These are phyloP conservation scores for Acromyrmex echinatior DNA, from an alignment of 1,140 invertebrate species.

Conservation along the genomic window DNA sequence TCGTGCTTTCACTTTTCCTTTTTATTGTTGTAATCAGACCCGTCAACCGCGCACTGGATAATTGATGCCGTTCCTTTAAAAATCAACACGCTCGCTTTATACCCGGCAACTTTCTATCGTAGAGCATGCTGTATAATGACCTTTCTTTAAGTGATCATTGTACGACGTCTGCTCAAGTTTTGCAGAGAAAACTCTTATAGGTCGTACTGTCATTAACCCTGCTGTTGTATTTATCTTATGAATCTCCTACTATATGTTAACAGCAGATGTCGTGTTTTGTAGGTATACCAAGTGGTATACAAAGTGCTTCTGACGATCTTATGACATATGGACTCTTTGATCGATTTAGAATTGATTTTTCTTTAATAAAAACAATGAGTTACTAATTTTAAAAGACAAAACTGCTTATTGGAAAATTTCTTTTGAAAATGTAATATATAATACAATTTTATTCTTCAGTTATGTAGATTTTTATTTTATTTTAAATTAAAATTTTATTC, in stretches of 20 bases:
- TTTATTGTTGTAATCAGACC: conserved; percentile 34
- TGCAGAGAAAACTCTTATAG: conserved; percentile 34
- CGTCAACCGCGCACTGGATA: conserved; percentile 25
- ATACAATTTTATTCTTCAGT: conserved; percentile 4
- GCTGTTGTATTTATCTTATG: conserved; percentile 8
- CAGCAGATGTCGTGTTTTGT: background rate
- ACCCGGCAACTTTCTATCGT: conserved; percentile 38
- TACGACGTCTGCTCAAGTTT: conserved; percentile 14
- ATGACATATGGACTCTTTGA: background rate
- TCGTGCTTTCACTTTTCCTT: conserved; percentile 53
- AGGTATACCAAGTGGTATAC: background rate
- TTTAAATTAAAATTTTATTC: background rate
- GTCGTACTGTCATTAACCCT: conserved; percentile 13
- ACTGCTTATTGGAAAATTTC: background rate
- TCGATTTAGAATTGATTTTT: background rate
- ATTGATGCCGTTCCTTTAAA: conserved; percentile 35
- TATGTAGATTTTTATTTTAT: background rate
- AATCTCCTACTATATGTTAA: conserved; percentile 1
- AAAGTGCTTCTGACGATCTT: background rate
- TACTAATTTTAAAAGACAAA: background rate
- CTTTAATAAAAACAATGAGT: background rate
- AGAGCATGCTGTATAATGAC: background rate
- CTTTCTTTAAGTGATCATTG: conserved; percentile 2
- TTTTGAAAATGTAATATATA: background rate
- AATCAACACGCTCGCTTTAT: conserved; percentile 36